Evolutionary conservation across 2,113 vertebrate species (phyloP), one percentile per base, ranked within the genome.

Genomic region (Ptychochromis oligacanthus): DNA sequence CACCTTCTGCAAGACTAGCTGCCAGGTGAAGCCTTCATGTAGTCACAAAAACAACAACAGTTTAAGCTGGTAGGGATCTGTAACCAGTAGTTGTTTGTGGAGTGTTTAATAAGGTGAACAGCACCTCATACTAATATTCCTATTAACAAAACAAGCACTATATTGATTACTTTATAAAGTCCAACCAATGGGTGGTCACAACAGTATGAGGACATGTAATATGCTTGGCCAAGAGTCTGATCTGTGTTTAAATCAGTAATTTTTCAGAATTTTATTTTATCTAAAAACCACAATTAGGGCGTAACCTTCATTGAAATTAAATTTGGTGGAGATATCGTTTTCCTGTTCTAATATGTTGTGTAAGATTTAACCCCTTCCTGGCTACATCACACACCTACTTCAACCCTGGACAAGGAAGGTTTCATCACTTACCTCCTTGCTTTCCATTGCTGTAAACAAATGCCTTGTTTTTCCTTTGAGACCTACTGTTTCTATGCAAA

Each of bases 391-490:
- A 70, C 74, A 90, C 28, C 75, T 78, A 43, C 79, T 28, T 40
- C 54, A 75, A 55, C 70, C 31, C 46, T 11, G 79, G 65, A 55
- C 62, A 65, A 38, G 22, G 72, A 26, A 75, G 79, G 59, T 86
- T 92, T 92, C 91, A 88, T 93, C 83, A 84, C 61, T 83, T 84
- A 60, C 75, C 20, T 82, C 13, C 57, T 60, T 86, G 79, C 87
- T 75, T 82, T 82, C 22, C 77, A 36, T 77, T 79, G 87, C 83
- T 82, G 88, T 93, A 93, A 93, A 94, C 92, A 95, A 86, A 86
- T 77, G 54, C 58, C 75, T 58, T 11, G 77, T 58, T 91, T 90
- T 78, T 80, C 92, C 92, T 90, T 70, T 1, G 93, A 91, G 91
- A 93, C 91, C 58, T 64, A 70, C 61, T 62, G 90, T 94, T 91